Evolutionary conservation across 2,113 vertebrate genomes (phyloP).

Genomic region (Anser brachyrhynchus): DNA sequence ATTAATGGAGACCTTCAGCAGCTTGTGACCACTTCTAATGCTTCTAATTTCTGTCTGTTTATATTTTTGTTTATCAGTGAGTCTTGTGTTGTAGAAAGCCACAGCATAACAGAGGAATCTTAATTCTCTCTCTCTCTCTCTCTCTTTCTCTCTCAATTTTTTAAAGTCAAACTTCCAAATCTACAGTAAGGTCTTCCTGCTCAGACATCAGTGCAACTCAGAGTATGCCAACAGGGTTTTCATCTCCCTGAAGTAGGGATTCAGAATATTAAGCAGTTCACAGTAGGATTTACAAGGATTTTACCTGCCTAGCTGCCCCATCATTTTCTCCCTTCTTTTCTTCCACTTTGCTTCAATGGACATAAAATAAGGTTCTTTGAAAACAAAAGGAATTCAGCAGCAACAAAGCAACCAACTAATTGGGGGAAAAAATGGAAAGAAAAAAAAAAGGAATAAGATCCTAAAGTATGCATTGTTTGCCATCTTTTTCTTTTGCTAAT

Average conservation of each 20-base stretch:
- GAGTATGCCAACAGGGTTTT: constrained; percentile 13
- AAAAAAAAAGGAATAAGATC: neutral
- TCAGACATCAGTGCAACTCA: constrained; percentile 25
- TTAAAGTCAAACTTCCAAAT: neutral
- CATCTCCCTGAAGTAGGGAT: constrained; percentile 34
- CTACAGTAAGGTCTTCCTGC: constrained; percentile 1
- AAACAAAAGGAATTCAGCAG: constrained; percentile 26
- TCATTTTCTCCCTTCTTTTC: constrained; percentile 46
- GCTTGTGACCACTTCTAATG: constrained; percentile 51
- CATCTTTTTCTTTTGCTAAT: neutral
- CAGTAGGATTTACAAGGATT: constrained; percentile 53
- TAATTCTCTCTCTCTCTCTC: neutral
- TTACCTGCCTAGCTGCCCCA: constrained; percentile 39
- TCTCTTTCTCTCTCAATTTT: neutral
- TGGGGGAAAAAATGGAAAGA: neutral
- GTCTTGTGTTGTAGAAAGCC: constrained; percentile 5
- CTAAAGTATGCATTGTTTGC: neutral
- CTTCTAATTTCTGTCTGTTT: constrained; percentile 57
- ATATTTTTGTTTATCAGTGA: constrained; percentile 26
- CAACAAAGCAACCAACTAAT: neutral
- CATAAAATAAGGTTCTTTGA: neutral
- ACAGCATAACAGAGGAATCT: constrained; percentile 10
- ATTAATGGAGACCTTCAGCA: constrained; percentile 55
- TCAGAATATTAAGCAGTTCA: constrained; percentile 50
- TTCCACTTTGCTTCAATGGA: constrained; percentile 31